Evolutionary conservation across 2,888 invertebrate genomes (phyloP).

Genomic region (Oscheius onirici): DNA sequence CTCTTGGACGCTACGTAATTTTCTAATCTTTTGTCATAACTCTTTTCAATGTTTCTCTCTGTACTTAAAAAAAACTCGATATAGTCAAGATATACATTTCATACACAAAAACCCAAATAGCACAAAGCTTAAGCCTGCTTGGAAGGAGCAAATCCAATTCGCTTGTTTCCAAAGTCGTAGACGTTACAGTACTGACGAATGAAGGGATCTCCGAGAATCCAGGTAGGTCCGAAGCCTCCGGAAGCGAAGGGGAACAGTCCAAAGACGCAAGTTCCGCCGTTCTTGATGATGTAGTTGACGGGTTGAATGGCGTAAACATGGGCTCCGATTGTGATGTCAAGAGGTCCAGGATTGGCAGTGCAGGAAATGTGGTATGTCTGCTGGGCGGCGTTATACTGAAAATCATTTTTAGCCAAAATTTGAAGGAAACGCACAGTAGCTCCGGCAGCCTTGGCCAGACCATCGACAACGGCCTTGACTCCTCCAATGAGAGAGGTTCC

Average conservation of each 20-base stretch:
- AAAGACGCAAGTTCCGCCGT: too few relatives aligned
- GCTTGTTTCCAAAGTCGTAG: constrained; percentile 43
- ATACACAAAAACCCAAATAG: too few relatives aligned
- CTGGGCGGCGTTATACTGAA: constrained; percentile 15
- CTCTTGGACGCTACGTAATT: too few relatives aligned
- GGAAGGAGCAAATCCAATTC: constrained; percentile 46
- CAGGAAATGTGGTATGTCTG: constrained; percentile 50
- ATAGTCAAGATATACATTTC: too few relatives aligned
- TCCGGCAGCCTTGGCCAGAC: constrained; percentile 42
- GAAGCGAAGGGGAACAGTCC: neutral
- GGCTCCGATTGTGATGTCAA: constrained; percentile 51
- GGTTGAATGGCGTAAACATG: constrained; percentile 47
- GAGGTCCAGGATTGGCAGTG: constrained; percentile 40
- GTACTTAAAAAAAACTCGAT: too few relatives aligned
- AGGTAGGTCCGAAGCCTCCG: constrained; percentile 35
- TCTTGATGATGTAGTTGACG: constrained; percentile 34
- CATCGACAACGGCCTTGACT: constrained; percentile 35
- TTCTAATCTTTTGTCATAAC: too few relatives aligned
- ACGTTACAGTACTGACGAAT: constrained; percentile 57
- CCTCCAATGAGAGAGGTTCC: constrained; percentile 59
- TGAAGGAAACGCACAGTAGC: constrained; percentile 30
- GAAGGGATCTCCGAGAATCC: constrained; percentile 59
- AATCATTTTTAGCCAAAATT: neutral
- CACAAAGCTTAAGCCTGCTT: too few relatives aligned
- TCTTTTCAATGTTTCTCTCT: too few relatives aligned